Evolutionary conservation across 1,140 invertebrate species (phyloP).

Genomic region (Drosophila ercepeae): DNA sequence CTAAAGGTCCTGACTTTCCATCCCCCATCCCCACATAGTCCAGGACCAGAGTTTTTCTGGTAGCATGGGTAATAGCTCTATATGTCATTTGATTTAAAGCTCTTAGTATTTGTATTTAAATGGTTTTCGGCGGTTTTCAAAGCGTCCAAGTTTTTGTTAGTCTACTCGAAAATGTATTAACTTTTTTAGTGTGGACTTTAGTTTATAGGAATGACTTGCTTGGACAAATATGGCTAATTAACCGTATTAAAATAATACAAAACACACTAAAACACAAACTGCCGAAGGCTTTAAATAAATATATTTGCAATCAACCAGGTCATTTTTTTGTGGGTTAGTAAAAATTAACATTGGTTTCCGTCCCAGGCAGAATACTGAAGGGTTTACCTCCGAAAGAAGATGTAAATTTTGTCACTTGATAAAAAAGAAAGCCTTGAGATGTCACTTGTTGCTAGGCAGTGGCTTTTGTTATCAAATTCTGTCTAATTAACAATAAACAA

Average conservation of each 20-base stretch:
- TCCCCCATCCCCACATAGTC: background rate
- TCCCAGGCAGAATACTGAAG: slow-evolving; percentile 10
- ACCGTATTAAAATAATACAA: background rate
- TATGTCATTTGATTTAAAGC: slow-evolving; percentile 23
- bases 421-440: background rate
- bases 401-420: background rate
- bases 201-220: background rate
- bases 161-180: background rate
- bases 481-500: slow-evolving; percentile 14
- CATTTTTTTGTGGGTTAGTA: background rate
- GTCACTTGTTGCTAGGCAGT: slow-evolving; percentile 2
- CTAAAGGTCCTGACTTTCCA: slow-evolving; percentile 9
- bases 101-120: slow-evolving; percentile 4
- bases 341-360: slow-evolving; percentile 15
- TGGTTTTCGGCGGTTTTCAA: slow-evolving; percentile 9
- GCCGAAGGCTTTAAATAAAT: background rate
- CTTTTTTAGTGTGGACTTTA: background rate
- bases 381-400: background rate
- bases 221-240: slow-evolving; percentile 7
- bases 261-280: background rate
- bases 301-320: background rate
- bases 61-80: slow-evolving; percentile 49
- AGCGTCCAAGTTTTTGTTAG: background rate
- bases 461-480: slow-evolving; percentile 11
- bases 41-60: background rate